phyloP scores from a whole-genome alignment of 2,888 invertebrate genomes.

The Myopa testacea region DNA sequence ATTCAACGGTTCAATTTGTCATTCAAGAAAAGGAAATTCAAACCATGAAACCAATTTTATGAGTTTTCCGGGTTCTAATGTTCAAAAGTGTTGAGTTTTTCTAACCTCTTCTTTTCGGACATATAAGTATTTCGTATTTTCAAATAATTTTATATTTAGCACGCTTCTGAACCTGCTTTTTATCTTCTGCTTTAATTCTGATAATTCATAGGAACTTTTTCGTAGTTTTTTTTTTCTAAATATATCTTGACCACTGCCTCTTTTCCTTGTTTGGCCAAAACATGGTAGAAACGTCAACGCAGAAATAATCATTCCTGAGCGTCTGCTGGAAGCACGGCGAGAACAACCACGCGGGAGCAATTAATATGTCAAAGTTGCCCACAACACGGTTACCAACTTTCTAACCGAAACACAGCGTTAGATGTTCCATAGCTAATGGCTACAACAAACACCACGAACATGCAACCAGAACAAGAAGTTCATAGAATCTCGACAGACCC shows the following conservation, averaged over 20 bases:
- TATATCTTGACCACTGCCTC: too few relatives aligned
- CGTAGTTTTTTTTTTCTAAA: too few relatives aligned
- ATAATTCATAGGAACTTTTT: too few relatives aligned
- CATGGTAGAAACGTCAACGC: too few relatives aligned
- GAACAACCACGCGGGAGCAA: slow-evolving; percentile 34
- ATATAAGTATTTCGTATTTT: too few relatives aligned
- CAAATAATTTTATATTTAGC: too few relatives aligned
- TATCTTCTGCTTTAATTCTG: too few relatives aligned
- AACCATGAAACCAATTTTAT: not conserved
- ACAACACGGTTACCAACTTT: slow-evolving; percentile 20
- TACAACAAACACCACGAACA: slow-evolving; percentile 8
- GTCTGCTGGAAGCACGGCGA: not conserved
- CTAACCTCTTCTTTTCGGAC: too few relatives aligned
- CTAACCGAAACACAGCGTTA: not conserved
- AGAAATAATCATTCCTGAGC: not conserved
- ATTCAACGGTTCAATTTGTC: not conserved
- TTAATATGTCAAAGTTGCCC: slow-evolving; percentile 41
- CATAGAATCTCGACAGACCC: not conserved
- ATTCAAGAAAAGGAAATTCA: not conserved
- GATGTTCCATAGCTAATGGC: slow-evolving; percentile 37
- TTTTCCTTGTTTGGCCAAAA: too few relatives aligned
- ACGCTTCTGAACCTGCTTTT: too few relatives aligned
- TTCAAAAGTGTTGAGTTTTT: too few relatives aligned
- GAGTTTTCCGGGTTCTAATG: too few relatives aligned
- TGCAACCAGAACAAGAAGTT: not conserved